Conservation (phyloP, 2,797 vertebrate species). For the Vipera latastei region DNA sequence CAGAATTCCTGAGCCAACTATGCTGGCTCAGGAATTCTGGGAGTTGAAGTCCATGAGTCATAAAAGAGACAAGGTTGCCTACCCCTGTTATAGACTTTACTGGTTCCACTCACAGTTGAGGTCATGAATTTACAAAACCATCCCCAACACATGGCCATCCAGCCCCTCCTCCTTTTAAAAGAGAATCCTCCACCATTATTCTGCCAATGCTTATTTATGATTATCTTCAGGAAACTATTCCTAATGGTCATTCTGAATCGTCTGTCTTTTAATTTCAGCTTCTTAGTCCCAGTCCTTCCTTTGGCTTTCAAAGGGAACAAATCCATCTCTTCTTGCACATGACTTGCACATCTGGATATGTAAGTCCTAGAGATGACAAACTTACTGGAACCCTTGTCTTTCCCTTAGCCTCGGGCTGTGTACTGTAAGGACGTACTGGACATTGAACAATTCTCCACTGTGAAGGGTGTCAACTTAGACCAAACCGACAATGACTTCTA, state of each 20-base stretch:
- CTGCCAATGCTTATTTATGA: neutral
- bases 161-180: neutral
- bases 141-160: neutral
- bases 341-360: neutral
- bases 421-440: conserved; percentile 86
- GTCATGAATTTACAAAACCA: neutral
- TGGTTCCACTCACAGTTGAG: neutral
- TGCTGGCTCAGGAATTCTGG: no score
- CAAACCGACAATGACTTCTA: conserved; percentile 76
- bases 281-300: neutral
- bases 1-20: no score
- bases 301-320: neutral
- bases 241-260: neutral
- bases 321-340: neutral
- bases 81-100: neutral
- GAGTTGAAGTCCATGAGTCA: no score
- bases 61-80: no score
- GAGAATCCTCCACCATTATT: neutral
- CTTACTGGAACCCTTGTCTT: rapidly evolving
- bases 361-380: neutral
- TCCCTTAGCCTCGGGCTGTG: conserved; percentile 76
- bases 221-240: neutral
- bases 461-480: conserved; percentile 79
- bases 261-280: neutral
- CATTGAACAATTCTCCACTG: conserved; percentile 82